These are phyloP conservation scores for Panagrolaimus sp. DNA, from an alignment of 1,140 invertebrate species.

Conservation along the genomic window DNA sequence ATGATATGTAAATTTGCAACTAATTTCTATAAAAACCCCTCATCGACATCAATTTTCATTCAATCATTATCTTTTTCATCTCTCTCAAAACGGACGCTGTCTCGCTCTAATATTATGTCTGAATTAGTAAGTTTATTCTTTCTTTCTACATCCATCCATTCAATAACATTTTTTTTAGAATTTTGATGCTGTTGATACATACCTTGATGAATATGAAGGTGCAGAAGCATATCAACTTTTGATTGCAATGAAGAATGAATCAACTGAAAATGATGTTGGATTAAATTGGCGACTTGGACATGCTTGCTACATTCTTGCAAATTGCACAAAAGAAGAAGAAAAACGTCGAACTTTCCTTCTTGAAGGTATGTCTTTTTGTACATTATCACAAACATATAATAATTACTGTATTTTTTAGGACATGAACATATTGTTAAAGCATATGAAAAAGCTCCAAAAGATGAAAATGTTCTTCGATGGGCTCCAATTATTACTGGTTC, in stretches of 20 bases:
- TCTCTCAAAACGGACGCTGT: no score
- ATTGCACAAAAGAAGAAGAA: not conserved
- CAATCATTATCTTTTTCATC: no score
- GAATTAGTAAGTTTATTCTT: no score
- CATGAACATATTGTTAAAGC: not conserved
- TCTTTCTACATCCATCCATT: no score
- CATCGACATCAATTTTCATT: no score
- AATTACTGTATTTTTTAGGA: not conserved
- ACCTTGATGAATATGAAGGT: conserved; percentile 8
- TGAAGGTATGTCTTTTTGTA: not conserved
- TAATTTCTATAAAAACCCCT: no score
- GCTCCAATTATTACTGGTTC: conserved; percentile 14
- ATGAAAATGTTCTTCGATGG: not conserved
- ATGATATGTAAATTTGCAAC: no score
- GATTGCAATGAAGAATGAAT: not conserved
- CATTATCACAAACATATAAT: no score
- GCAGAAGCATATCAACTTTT: conserved; percentile 8
- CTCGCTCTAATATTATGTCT: no score
- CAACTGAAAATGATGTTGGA: not conserved
- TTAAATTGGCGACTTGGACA: not conserved
- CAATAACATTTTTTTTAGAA: conserved; percentile 5
- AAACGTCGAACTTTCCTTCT: not conserved
- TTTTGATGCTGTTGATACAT: conserved; percentile 9
- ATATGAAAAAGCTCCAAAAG: not conserved
- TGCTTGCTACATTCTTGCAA: conserved; percentile 19